A percentile compares a stretch with the other conserved stretches of the same genome.
Evolutionary conservation across 1,140 invertebrate species (phyloP).

Genomic region (Mya arenaria): DNA sequence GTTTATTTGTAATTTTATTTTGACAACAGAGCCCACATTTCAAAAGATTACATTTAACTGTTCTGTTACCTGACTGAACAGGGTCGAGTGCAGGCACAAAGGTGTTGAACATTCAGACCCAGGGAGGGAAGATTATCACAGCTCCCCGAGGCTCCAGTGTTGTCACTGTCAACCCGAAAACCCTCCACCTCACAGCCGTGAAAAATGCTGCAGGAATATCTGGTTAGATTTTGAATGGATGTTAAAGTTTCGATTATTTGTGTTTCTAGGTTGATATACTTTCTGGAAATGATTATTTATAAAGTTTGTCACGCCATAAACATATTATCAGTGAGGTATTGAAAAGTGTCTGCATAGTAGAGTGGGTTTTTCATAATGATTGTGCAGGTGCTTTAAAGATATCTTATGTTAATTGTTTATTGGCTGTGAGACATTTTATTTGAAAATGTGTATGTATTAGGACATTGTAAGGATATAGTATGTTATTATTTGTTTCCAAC

Average conservation of each 20-base stretch:
- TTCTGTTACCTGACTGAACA: constrained; percentile 19
- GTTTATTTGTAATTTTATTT: too few relatives aligned
- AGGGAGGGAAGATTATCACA: constrained; percentile 77
- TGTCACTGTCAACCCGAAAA: constrained; percentile 80
- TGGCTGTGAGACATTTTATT: too few relatives aligned
- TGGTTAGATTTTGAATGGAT: constrained; percentile 49
- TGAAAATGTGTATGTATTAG: too few relatives aligned
- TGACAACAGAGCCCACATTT: too few relatives aligned
- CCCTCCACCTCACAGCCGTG: constrained; percentile 78
- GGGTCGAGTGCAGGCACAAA: constrained; percentile 68
- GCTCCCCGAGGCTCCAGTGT: constrained; percentile 73
- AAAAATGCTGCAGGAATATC: constrained; percentile 73
- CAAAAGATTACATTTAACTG: too few relatives aligned
- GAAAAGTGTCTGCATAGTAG: background rate
- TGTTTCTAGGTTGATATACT: background rate
- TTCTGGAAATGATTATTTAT: background rate
- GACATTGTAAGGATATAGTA: too few relatives aligned
- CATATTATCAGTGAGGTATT: background rate
- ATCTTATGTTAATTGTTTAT: too few relatives aligned
- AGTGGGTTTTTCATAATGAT: too few relatives aligned
- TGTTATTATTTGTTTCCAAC: too few relatives aligned
- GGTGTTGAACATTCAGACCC: constrained; percentile 77
- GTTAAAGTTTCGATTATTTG: background rate
- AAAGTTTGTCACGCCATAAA: background rate
- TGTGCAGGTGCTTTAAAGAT: too few relatives aligned